A percentile compares a stretch with the other conserved stretches of the same genome.
phyloP scores from a whole-genome alignment of 2,888 invertebrate genomes.

The Rotaria sp. region DNA sequence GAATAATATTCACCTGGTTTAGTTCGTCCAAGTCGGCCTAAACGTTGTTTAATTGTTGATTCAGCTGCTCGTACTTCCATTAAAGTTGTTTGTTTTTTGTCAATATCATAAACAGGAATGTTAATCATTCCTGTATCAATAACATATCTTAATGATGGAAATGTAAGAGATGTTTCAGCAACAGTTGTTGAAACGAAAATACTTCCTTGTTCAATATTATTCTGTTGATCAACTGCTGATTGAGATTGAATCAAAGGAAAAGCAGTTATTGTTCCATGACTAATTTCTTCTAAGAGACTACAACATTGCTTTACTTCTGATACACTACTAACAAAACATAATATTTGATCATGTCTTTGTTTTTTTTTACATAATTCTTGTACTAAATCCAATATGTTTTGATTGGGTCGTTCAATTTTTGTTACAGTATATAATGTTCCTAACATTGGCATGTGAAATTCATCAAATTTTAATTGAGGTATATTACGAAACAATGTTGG shows the following conservation, averaged over 20 bases:
- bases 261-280: background rate
- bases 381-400: background rate
- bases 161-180: conserved; percentile 17
- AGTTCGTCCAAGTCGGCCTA: background rate
- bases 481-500: background rate
- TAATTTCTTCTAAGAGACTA: background rate
- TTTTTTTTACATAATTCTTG: background rate
- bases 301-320: background rate
- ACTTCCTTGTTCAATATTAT: background rate
- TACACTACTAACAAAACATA: conserved; percentile 19
- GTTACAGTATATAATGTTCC: background rate
- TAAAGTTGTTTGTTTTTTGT: background rate
- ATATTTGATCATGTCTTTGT: background rate
- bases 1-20: conserved; percentile 19
- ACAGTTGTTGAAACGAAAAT: conserved; percentile 2
- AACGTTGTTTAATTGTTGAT: conserved; percentile 17
- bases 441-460: background rate
- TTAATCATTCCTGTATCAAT: conserved; percentile 7
- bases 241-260: background rate
- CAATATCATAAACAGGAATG: background rate
- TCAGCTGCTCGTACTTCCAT: background rate
- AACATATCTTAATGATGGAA: conserved; percentile 24
- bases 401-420: background rate
- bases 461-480: background rate
- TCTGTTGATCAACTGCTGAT: background rate